Evolutionary conservation across 2,797 vertebrate genomes (phyloP).

Genomic region (Rhadinocentrus ornatus): DNA sequence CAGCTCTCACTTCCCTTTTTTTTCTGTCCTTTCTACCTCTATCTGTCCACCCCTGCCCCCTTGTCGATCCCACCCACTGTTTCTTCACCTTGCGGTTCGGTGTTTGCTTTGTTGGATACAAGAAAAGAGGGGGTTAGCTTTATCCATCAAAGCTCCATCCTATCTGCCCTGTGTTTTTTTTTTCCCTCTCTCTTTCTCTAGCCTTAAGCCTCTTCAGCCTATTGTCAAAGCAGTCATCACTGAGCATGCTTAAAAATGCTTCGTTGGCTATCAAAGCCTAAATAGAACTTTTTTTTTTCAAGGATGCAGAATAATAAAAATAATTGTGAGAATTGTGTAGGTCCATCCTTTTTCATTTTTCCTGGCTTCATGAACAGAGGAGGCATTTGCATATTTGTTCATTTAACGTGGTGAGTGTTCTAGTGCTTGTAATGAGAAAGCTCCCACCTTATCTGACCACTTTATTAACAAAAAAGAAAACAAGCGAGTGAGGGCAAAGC

Average conservation of each 20-base stretch:
- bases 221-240: constrained; percentile 58
- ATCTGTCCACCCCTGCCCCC: constrained; percentile 49
- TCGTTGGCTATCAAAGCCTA: constrained; percentile 28
- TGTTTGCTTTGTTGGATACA: constrained; percentile 45
- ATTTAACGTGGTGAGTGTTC: constrained; percentile 62
- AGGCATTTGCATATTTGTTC: constrained; percentile 71
- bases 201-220: constrained; percentile 58
- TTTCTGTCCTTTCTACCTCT: constrained; percentile 62
- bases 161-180: constrained; percentile 33
- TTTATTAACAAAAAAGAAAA: constrained; percentile 80
- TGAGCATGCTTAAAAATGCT: constrained; percentile 57
- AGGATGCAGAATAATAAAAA: constrained; percentile 57
- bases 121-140: constrained; percentile 39
- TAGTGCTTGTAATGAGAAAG: constrained; percentile 78
- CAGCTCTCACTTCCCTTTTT: constrained; percentile 36
- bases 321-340: constrained; percentile 52
- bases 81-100: constrained; percentile 49
- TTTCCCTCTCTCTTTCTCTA: constrained; percentile 14
- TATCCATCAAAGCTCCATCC: constrained; percentile 55
- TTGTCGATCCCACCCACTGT: constrained; percentile 43
- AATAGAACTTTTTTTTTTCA: neutral
- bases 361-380: constrained; percentile 52
- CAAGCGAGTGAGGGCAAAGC: constrained; percentile 69
- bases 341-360: constrained; percentile 56
- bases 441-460: constrained; percentile 78